phyloP scores from a whole-genome alignment of 2,113 vertebrate genomes.

The Pygoscelis antarcticus region DNA sequence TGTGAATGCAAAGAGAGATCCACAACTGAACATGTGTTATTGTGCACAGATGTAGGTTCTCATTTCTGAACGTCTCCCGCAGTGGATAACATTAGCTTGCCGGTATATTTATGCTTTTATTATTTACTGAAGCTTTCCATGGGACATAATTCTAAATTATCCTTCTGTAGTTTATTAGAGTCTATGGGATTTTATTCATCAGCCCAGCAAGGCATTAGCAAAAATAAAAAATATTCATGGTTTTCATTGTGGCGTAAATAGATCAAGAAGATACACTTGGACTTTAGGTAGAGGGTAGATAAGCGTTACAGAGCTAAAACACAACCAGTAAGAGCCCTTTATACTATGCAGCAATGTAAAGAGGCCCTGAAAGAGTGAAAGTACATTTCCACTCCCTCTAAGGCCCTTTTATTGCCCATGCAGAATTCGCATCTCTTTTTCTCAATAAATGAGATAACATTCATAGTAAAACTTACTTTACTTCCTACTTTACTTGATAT shows the following conservation, averaged over 20 bases:
- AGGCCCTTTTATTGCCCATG: not conserved
- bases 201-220: slow-evolving; percentile 29
- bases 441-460: not conserved
- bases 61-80: slow-evolving; percentile 32
- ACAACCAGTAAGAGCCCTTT: not conserved
- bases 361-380: not conserved
- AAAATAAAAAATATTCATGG: slow-evolving; percentile 5
- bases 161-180: slow-evolving; percentile 50
- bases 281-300: not conserved
- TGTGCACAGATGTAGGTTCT: slow-evolving; percentile 44
- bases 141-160: slow-evolving; percentile 48
- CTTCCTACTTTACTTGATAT: not conserved
- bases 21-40: not conserved
- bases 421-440: not conserved
- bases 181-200: slow-evolving; percentile 42
- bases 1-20: not conserved
- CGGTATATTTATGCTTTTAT: slow-evolving; percentile 54
- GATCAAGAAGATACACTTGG: not conserved
- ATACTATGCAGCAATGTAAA: not conserved
- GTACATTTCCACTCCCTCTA: not conserved
- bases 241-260: not conserved
- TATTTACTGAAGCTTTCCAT: slow-evolving; percentile 51
- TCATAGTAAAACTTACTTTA: not conserved
- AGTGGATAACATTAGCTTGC: slow-evolving; percentile 44
- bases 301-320: not conserved